Percentiles rank a stretch among this genome's conserved stretches.
phyloP scores from a whole-genome alignment of 2,797 vertebrate genomes.

The Etheostoma nigrum region DNA sequence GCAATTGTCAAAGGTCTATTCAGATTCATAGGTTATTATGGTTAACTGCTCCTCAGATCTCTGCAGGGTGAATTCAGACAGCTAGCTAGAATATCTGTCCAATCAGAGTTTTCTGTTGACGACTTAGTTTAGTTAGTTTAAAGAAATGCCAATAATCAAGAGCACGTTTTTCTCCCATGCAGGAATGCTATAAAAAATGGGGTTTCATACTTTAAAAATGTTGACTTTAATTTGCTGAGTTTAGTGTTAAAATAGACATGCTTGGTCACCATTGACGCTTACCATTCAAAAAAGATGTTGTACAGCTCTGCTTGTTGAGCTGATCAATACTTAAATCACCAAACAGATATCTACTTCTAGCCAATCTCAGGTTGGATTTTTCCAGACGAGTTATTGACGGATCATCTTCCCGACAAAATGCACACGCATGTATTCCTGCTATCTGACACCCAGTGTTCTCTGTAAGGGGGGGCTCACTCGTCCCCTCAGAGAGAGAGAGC shows the following conservation, averaged over 20 bases:
- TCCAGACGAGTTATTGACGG: conserved; percentile 51
- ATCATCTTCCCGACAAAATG: conserved; percentile 6
- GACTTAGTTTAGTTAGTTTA: no score
- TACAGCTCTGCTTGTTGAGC: not conserved
- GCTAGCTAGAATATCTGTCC: no score
- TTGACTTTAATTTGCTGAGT: no score
- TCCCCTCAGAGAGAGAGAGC: not conserved
- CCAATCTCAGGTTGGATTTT: conserved; percentile 14
- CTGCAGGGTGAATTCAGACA: no score
- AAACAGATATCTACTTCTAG: conserved; percentile 9
- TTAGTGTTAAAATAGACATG: not conserved
- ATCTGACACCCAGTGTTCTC: conserved; percentile 21
- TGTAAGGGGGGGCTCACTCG: not conserved
- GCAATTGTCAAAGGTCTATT: no score
- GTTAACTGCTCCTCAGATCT: no score
- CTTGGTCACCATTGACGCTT: not conserved
- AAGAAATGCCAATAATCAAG: no score
- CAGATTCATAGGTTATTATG: no score
- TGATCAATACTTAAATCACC: conserved; percentile 23
- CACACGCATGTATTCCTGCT: conserved; percentile 21
- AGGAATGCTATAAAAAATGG: no score
- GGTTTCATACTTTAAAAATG: no score
- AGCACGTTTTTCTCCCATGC: no score
- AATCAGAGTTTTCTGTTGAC: no score
- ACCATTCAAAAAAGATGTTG: not conserved